Evolutionary conservation across 2,888 invertebrate species (phyloP), one percentile per base, ranked within the genome.

Genomic region (Lasiommata megera): DNA sequence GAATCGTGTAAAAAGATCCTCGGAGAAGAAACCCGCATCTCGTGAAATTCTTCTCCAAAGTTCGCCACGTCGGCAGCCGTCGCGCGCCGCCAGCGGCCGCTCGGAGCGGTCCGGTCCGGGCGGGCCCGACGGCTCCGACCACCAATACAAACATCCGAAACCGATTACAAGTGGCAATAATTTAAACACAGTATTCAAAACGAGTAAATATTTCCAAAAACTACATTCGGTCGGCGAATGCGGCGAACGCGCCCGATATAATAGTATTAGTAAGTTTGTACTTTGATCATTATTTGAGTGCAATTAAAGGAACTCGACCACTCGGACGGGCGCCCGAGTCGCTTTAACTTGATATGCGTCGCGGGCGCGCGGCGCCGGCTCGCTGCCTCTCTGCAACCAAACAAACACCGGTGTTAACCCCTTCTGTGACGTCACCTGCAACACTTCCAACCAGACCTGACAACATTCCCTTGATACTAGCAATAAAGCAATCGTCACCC

Each of bases 151-250:
- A 52, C 63, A 56, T 62, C 59, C 66, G 61, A 62, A 60, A 58
- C 61, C 58, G 58, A 58, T 58, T 51, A 60, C 58, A 55, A 63
- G 62, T 59, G 61, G 61, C 60, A 56, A 58, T 59, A 54, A 58
- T 62, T 66, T 66, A 66, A 67, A 68, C 64, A 67, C 68, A 63
- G 67, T 66, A 67, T 68, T 68, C 72, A 71, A 77, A 76, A 77
- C 69, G 74, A 79, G 80, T 80, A 82, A 80, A 82, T 76, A 79
- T 73, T 72, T 80, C 80, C 76, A 81, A 80, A 79, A 79, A 72
- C 71, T 75, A 72, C 70, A 66, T 67, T 68, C 68, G 68, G 67
- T 61, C 60, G 63, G 64, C 61, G 61, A 62, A 62, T 63, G 58
- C 57, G 63, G 62, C 61, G 61, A 57, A 48, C 54, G 60, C 46